Conservation (phyloP, 2,888 invertebrate species). For the Pristionchus exspectatus region DNA sequence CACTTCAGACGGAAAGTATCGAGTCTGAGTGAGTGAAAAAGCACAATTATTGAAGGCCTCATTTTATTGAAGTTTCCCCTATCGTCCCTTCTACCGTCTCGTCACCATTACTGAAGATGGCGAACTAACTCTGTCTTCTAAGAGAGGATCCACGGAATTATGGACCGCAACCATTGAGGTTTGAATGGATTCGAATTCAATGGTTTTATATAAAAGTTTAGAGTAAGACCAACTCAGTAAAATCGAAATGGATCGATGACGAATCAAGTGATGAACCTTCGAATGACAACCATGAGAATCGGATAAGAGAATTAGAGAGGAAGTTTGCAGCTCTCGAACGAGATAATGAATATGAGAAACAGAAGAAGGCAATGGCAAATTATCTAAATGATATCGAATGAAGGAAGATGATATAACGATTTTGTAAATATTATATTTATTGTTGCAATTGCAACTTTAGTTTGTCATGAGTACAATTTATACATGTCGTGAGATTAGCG, state of each 20-base stretch:
- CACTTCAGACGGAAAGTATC: not conserved
- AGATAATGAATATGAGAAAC: not conserved
- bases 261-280: not conserved
- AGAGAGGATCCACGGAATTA: not conserved
- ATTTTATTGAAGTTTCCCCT: not conserved
- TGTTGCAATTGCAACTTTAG: not conserved
- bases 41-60: not conserved
- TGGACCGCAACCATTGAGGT: not conserved
- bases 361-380: not conserved
- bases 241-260: not conserved
- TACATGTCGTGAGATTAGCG: not conserved
- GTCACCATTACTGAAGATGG: not conserved
- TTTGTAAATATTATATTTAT: not conserved
- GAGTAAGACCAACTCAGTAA: not conserved
- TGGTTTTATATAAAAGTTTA: not conserved
- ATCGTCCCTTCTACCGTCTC: conserved; percentile 4
- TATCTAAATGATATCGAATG: conserved; percentile 11
- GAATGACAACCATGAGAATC: not conserved
- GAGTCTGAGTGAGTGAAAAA: not conserved
- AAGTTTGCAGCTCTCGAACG: not conserved
- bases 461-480: too few species aligned
- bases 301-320: not conserved
- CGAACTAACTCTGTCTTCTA: not conserved
- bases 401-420: not conserved
- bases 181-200: not conserved